Evolutionary conservation across 2,113 vertebrate species (phyloP).

Genomic region (Cinclus mexicanus): DNA sequence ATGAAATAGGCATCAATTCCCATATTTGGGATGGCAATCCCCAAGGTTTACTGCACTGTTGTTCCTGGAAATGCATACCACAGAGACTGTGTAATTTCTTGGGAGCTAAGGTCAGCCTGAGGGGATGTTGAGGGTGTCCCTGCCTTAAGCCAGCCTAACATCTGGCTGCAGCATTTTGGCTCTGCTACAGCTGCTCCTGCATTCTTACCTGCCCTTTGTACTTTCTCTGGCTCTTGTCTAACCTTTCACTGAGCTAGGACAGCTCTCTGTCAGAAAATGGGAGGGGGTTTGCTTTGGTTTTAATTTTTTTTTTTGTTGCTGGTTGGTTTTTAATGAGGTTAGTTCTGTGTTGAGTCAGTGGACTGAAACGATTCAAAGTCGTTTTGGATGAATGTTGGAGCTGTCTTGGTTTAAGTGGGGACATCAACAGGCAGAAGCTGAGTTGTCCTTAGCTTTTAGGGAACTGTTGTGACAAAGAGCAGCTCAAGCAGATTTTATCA

Average conservation of each 20-base stretch:
- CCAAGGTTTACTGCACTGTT: background rate
- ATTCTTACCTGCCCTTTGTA: background rate
- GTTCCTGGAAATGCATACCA: background rate
- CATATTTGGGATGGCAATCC: background rate
- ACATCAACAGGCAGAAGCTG: background rate
- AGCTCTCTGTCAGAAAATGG: background rate
- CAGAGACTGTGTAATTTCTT: background rate
- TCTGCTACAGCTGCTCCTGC: background rate
- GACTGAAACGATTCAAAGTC: background rate
- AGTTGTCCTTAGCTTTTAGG: background rate
- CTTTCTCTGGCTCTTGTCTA: background rate
- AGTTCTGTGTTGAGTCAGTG: background rate
- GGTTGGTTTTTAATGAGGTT: background rate
- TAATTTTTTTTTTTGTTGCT: background rate
- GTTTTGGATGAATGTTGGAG: background rate
- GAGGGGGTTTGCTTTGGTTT: rapidly evolving
- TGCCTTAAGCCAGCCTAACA: background rate
- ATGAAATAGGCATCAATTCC: background rate
- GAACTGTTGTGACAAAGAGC: background rate
- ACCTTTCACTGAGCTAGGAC: background rate
- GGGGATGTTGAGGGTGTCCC: background rate
- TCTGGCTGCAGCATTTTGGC: background rate
- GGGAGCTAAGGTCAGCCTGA: background rate
- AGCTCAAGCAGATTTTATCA: background rate
- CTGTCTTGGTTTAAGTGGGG: background rate